A percentile compares a stretch with the other conserved stretches of the same genome.
Conservation (phyloP, 2,888 invertebrate species). For the Bimastos eiseni region DNA sequence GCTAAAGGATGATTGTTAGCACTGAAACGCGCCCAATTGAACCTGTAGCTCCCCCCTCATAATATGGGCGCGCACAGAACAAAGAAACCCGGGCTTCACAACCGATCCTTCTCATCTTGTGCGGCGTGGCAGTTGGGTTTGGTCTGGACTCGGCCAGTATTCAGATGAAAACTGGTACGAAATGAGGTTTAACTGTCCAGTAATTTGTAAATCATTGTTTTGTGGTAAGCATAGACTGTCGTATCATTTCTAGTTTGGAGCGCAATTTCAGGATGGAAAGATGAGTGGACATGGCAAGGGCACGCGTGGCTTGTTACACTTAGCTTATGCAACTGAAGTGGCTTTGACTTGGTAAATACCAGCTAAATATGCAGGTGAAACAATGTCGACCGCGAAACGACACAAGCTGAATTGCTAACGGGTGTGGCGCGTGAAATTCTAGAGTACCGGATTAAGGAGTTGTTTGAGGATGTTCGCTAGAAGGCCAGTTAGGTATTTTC, state of each 20-base stretch:
- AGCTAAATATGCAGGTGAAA: neutral
- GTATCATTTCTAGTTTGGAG: neutral
- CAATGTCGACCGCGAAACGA: neutral
- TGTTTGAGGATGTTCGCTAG: too few relatives aligned
- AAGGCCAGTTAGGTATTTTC: too few relatives aligned
- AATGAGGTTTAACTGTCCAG: neutral
- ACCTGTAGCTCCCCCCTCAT: neutral
- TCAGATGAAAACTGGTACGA: neutral
- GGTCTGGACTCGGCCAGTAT: neutral
- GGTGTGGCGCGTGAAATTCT: neutral
- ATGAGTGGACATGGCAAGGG: neutral
- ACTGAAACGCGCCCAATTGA: neutral
- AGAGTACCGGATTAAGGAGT: too few relatives aligned
- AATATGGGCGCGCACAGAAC: neutral
- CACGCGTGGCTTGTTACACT: neutral
- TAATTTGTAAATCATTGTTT: neutral
- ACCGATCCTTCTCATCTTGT: neutral
- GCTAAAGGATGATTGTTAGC: neutral
- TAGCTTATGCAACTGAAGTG: neutral
- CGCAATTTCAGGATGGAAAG: neutral
- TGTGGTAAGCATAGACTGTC: neutral
- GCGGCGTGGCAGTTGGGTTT: neutral
- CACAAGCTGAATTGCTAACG: neutral
- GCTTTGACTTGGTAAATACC: neutral
- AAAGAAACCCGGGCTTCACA: neutral